Evolutionary conservation across 2,113 vertebrate species (phyloP).

Genomic region (Saccopteryx bilineata): DNA sequence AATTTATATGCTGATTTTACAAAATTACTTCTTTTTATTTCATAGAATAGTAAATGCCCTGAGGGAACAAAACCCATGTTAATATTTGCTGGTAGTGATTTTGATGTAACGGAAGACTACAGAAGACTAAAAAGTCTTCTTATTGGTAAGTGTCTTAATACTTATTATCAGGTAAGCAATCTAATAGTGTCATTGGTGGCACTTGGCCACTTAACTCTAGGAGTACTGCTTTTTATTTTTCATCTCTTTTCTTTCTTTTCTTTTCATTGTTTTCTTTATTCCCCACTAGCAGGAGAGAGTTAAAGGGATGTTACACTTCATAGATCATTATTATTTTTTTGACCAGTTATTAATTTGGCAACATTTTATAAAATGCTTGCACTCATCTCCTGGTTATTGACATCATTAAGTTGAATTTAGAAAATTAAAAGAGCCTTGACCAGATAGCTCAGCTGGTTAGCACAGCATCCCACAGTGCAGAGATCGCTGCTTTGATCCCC

Average conservation of each 20-base stretch:
- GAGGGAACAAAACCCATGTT: slow-evolving; percentile 98
- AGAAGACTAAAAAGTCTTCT: slow-evolving; percentile 94
- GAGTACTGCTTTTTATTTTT: not conserved
- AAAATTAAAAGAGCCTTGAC: not conserved
- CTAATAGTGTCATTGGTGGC: not conserved
- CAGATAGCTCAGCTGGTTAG: no score
- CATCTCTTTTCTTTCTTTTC: not conserved
- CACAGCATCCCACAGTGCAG: no score
- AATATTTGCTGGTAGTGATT: slow-evolving; percentile 96
- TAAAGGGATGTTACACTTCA: not conserved
- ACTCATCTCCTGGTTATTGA: not conserved
- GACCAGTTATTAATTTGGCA: not conserved
- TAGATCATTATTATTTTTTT: slow-evolving; percentile 30
- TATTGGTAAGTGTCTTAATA: slow-evolving; percentile 88
- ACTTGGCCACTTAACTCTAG: not conserved
- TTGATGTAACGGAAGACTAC: slow-evolving; percentile 92
- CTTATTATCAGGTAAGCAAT: not conserved
- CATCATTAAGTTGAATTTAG: slow-evolving; percentile 49
- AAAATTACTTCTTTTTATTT: slow-evolving; percentile 55
- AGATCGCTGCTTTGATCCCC: no score
- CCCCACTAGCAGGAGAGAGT: not conserved
- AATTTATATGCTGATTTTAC: slow-evolving; percentile 42
- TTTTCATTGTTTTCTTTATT: not conserved
- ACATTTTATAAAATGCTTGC: not conserved
- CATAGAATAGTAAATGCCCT: slow-evolving; percentile 93